Evolutionary conservation across 2,797 vertebrate genomes (phyloP), one percentile per base, ranked within the genome.

Genomic region (Pteropus rufus): DNA sequence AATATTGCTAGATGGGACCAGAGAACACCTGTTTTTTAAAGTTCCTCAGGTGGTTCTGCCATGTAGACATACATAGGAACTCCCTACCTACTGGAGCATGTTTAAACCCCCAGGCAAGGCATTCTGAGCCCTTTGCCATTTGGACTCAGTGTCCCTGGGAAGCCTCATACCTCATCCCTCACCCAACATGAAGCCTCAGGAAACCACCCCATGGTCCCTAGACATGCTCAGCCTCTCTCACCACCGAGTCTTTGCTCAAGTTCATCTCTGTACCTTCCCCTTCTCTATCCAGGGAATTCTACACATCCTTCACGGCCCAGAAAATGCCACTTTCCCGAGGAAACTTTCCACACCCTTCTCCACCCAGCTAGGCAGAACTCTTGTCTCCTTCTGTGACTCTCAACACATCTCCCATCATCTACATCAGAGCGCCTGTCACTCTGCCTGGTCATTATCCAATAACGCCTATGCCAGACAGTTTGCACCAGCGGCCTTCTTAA

Each of bases 171-270:
- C 49, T 52, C 73, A 11, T 21, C n/a, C 44, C 72, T 54, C 10
- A 1, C 60, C 14, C 62, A 60, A 81, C n/a, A n/a, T 0, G 1
- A 18, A n/a, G 44, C 62, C 49, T 46, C n/a, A 15, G 7, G 9
- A 79, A 79, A 36, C 24, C 0, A 10, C 56, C 56, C 41, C 56
- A 1, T 0, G 4, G 52, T 91, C 60, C 52, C 69, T 34, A 16
- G 3, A 41, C 56, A 31, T 4, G 0, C 9, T 62, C 75, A 75
- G 34, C 12, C 41, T 49, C 54, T 58, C 60, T 86, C 76, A 16
- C 19, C 3, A 10, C n/a, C 31, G n/a, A 69, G n/a, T 31, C 16
- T 34, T 70, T 46, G 16, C 31, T n/a, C 56, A 65, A 88, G 36
- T 18, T 84, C 31, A 23, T 89, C 70, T 93, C n/a, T 62, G 69